Base-by-base conservation (phyloP, 2,888 invertebrate species). In the Argynnis bischoffii region DNA sequence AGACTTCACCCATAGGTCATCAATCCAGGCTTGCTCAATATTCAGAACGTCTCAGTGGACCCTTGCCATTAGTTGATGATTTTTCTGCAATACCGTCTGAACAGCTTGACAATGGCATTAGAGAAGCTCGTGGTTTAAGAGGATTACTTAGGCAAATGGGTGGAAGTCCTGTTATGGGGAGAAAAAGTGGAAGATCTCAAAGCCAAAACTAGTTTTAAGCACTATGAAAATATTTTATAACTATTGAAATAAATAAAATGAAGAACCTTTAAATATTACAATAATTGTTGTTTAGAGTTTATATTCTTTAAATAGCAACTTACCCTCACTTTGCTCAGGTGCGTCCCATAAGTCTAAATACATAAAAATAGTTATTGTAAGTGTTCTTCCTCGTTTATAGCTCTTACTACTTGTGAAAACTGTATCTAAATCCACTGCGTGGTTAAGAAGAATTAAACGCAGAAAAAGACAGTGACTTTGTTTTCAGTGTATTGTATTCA, bases 61-160 rank as follows among this genome's bases (percentile, higher is more conserved):
- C 97, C 0, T 86, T 95, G 8, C 97, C 97, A 67, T 93, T 98
- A 50, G 95, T 98, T 76, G 98, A 98, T 84, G 98, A 98, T 87
- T 98, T 98, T 90, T 97, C 96, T 81, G 96, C 97, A 26, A 96
- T 98, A 72, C 97, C 98, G 13, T 95, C 97, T 80, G 98, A 95
- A 81, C 95, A 94, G 26, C 80, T 93, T 5, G 96, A 95, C 69
- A 94, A 88, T 75, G 90, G 92, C 0, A 88, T 93, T 50, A 85
- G 93, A 5, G 96, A 96, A 85, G 95, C 96, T 0, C 95, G 96
- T 78, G 96, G 97, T 0, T 90, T 98, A 18, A 95, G 97, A 74
- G 95, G 95, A 77, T 91, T 98, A 0, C 95, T 98, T 71, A 93
- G 96, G 60, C 97, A 97, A 79, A 97, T 98, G 90, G 96, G 97